phyloP scores from a whole-genome alignment of 2,113 vertebrate species.

The Burhinus oedicnemus region DNA sequence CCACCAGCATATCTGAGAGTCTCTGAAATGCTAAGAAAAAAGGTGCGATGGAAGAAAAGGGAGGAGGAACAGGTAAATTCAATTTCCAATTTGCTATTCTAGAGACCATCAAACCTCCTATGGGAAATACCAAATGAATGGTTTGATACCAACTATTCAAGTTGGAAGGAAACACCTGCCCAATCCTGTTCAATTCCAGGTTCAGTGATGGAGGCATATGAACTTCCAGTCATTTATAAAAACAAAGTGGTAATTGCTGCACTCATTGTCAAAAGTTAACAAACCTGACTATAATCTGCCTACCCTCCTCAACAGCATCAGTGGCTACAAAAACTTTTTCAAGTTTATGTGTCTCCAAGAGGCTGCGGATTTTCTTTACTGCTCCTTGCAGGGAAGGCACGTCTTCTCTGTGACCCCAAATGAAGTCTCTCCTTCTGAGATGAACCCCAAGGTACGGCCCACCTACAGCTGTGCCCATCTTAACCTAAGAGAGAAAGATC shows the following conservation, averaged over 20 bases:
- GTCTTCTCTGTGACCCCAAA: conserved; percentile 95
- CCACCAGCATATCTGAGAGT: background rate
- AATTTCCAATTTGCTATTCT: background rate
- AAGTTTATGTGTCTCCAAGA: conserved; percentile 85
- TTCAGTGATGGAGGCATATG: background rate
- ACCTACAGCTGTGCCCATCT: conserved; percentile 83
- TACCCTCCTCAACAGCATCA: conserved; percentile 88
- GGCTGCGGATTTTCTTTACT: conserved; percentile 84
- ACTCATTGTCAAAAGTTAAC: background rate
- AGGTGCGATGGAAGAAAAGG: background rate
- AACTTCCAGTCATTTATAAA: background rate
- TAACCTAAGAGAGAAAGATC: conserved; percentile 72
- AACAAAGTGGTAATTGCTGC: background rate
- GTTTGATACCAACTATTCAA: background rate
- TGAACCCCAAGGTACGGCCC: conserved; percentile 92
- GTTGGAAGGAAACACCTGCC: background rate
- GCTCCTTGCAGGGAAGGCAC: conserved; percentile 90
- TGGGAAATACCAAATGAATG: background rate
- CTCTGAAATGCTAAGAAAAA: background rate
- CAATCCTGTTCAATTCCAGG: background rate
- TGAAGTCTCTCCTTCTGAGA: conserved; percentile 92
- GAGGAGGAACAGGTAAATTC: background rate
- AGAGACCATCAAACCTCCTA: background rate
- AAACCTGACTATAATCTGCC: background rate
- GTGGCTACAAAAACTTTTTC: conserved; percentile 92